Evolutionary conservation across 1,140 invertebrate species (phyloP), one percentile per base, ranked within the genome.

Genomic region (Drosophila bifasciata): DNA sequence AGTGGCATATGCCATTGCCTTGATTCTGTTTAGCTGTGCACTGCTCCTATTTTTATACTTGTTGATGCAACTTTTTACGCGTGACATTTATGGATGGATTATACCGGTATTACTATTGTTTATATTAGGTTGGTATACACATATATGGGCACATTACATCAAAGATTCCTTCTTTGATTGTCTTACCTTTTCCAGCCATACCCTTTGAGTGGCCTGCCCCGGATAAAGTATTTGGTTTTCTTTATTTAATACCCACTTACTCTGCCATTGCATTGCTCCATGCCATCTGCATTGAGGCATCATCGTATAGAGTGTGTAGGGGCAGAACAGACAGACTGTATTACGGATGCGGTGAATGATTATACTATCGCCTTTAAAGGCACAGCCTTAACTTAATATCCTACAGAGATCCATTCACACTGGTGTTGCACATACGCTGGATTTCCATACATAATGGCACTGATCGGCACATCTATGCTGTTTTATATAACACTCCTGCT

Each of bases 31-130:
- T n/a, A 58, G 28, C 16, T 16, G 58, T 4, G 52, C 62, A 3
- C 52, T 58, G 21, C 21, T 70, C 9, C 36, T 19, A 11, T 70
- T 67, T 40, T 16, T 70, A 13, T 68, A 70, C 21, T n/a, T 58
- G 23, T 8, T 68, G 5, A 51, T 68, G 63, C 32, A 40, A 7
- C n/a, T 68, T 0, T 68, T 50, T 15, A 41, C 13, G 13, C 23
- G 46, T 11, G n/a, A 1, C 17, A 39, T 57, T 19, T 69, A 44
- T n/a, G 67, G n/a, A 9, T 66, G 61, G 67, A 32, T 57, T 9
- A 32, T 39, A 17, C 61, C 67, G 15, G 36, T 68, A 40, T 1
- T 44, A 9, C 7, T 70, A 21, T 9, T 51, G 8, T 1, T 66
- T 17, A 1, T 69, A 5, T 19, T 56, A 13, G 39, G 66, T 49